These are phyloP conservation scores for Hoplostethus mediterraneus DNA, from an alignment of 2,797 vertebrate species.

Conservation along the genomic window DNA sequence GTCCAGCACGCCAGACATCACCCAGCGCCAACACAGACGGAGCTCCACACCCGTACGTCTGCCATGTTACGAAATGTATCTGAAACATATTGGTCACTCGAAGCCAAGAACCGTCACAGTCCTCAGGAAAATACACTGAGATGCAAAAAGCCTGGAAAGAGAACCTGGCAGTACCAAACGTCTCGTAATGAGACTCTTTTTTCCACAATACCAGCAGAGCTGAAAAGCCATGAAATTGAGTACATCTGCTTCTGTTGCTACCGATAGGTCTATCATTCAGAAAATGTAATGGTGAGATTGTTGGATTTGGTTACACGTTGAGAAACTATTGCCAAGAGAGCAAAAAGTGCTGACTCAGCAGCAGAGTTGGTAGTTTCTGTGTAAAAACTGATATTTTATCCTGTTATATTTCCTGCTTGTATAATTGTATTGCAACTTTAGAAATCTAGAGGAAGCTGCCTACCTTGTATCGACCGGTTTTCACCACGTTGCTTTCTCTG, in stretches of 20 bases:
- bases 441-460: not conserved
- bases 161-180: not conserved
- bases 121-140: not conserved
- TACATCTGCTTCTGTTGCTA: slow-evolving; percentile 8
- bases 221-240: slow-evolving; percentile 9
- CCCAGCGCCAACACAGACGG: slow-evolving; percentile 82
- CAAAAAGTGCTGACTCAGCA: too few species aligned
- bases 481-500: not conserved
- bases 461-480: not conserved
- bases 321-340: not conserved
- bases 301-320: too few species aligned
- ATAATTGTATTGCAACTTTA: not conserved
- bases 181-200: not conserved
- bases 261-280: not conserved
- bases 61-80: not conserved
- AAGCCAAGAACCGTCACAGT: not conserved
- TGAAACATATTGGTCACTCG: not conserved
- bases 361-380: too few species aligned
- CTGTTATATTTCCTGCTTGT: not conserved
- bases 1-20: slow-evolving; percentile 89
- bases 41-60: slow-evolving; percentile 89
- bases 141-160: not conserved
- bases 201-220: not conserved
- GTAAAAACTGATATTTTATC: accelerated
- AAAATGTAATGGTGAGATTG: not conserved